These are phyloP conservation scores for Syritta pipiens DNA, from an alignment of 2,888 invertebrate genomes.

Conservation along the genomic window DNA sequence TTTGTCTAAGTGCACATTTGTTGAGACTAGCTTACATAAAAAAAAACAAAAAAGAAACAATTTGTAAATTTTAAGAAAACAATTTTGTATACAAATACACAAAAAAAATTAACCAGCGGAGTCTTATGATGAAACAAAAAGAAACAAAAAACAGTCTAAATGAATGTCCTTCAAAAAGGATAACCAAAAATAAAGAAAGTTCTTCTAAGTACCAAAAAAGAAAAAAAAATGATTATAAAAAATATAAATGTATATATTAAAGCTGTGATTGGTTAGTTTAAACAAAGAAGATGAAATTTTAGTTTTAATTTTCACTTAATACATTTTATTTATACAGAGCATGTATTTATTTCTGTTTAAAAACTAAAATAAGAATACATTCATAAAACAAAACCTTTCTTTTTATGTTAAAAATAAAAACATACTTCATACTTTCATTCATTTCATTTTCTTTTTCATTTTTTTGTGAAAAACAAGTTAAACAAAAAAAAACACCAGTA, in stretches of 20 bases:
- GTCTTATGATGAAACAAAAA: conserved; percentile 61
- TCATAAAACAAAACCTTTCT: neutral
- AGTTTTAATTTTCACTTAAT: conserved; percentile 12
- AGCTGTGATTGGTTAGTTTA: conserved; percentile 69
- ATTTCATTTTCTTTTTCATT: no score
- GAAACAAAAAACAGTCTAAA: conserved; percentile 3
- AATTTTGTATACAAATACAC: conserved; percentile 60
- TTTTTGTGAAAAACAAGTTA: neutral
- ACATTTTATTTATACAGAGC: conserved; percentile 3
- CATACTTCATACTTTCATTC: no score
- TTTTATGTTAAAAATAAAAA: neutral
- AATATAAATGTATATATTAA: conserved; percentile 63
- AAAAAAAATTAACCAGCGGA: conserved; percentile 54
- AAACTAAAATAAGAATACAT: conserved; percentile 14
- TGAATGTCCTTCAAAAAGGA: conserved; percentile 12
- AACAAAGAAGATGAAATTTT: conserved; percentile 12
- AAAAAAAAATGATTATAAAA: conserved; percentile 4
- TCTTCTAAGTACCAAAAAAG: conserved; percentile 43
- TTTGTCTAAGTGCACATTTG: conserved; percentile 21
- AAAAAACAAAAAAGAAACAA: no score
- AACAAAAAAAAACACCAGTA: conserved; percentile 40
- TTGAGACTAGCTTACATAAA: conserved; percentile 44
- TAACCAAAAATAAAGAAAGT: conserved; percentile 3
- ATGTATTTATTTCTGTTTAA: conserved; percentile 10
- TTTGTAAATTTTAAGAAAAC: conserved; percentile 34